A percentile compares a stretch with the other conserved stretches of the same genome.
These are phyloP conservation scores for Cyclargus thomasi DNA, from an alignment of 1,140 invertebrate genomes.

Conservation along the genomic window DNA sequence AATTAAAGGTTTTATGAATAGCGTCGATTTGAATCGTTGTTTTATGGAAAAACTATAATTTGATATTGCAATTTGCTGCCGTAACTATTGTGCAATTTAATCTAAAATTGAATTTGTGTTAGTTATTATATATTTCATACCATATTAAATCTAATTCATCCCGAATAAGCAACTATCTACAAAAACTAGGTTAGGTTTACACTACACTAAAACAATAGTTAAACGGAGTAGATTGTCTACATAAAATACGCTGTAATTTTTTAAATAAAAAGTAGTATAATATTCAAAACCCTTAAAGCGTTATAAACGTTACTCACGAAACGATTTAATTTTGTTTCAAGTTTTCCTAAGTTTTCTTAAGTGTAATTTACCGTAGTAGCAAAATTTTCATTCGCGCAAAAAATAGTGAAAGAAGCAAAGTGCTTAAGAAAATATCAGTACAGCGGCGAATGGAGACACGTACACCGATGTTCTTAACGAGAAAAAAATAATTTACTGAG, in stretches of 20 bases:
- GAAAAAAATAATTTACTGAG: constrained; percentile 44
- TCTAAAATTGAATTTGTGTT: neutral
- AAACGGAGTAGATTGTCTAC: no score
- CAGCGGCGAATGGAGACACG: constrained; percentile 18
- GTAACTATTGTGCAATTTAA: neutral
- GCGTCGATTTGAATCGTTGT: neutral
- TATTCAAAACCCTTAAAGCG: no score
- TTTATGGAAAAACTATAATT: constrained; percentile 1
- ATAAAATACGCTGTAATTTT: no score
- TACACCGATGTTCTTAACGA: constrained; percentile 27
- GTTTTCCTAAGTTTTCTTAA: neutral
- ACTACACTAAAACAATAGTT: no score
- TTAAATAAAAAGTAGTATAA: no score
- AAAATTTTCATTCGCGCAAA: neutral
- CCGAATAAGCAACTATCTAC: no score
- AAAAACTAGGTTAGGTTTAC: no score
- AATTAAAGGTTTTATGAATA: neutral
- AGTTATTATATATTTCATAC: neutral
- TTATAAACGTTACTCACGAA: no score
- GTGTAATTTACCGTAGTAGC: neutral
- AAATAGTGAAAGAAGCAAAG: neutral
- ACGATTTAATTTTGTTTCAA: neutral
- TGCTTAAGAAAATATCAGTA: constrained; percentile 7
- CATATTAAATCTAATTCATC: neutral
- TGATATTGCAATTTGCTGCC: neutral